These are phyloP conservation scores for Pangasius larnaudii DNA, from an alignment of 2,797 vertebrate genomes.

Conservation along the genomic window DNA sequence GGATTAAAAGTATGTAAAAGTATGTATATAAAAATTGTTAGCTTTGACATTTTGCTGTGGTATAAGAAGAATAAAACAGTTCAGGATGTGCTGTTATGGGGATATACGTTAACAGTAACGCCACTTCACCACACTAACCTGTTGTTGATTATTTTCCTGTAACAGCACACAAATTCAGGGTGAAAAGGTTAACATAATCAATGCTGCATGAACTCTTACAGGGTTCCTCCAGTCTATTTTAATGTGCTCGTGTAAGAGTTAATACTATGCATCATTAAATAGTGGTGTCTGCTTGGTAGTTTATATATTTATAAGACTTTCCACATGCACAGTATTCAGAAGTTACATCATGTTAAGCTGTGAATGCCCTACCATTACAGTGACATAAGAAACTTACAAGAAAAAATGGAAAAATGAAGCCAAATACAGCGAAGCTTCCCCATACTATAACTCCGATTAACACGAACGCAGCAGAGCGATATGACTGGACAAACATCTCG, in stretches of 20 bases:
- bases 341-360: neutral
- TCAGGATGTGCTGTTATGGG: neutral
- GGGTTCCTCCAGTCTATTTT: neutral
- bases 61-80: neutral
- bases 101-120: neutral
- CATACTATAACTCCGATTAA: conserved; percentile 73
- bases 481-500: conserved; percentile 84
- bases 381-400: conserved; percentile 73
- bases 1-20: neutral
- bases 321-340: neutral
- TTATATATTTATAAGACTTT: neutral
- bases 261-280: neutral
- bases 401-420: conserved; percentile 81
- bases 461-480: conserved; percentile 76
- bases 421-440: conserved; percentile 65
- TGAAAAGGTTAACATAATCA: neutral
- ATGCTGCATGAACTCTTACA: neutral
- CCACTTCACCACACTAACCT: neutral
- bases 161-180: neutral
- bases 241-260: neutral
- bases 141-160: neutral
- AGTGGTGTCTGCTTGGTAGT: neutral
- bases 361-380: neutral
- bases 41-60: neutral
- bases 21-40: neutral